Conservation (phyloP, 2,888 invertebrate species). For the Drosophila pegasa region DNA sequence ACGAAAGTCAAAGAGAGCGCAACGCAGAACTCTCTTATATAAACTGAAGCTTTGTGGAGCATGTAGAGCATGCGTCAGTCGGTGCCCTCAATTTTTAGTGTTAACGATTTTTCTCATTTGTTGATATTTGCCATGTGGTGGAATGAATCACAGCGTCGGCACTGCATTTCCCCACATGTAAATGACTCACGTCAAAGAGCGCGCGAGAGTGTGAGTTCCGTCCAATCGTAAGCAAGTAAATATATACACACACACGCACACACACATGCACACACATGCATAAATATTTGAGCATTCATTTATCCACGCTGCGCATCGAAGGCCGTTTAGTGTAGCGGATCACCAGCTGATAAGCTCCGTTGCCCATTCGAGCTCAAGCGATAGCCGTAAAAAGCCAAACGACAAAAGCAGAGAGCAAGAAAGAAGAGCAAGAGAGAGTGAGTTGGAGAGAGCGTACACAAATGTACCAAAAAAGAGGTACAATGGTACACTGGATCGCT, state of each 20-base stretch:
- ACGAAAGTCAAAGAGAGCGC: neutral
- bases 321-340: constrained; percentile 44
- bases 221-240: neutral
- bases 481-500: neutral
- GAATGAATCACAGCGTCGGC: constrained; percentile 38
- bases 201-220: constrained; percentile 18
- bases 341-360: constrained; percentile 47
- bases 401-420: constrained; percentile 8
- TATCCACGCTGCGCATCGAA: constrained; percentile 27
- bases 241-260: neutral
- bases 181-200: constrained; percentile 42
- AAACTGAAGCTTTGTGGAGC: too few relatives aligned
- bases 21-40: neutral
- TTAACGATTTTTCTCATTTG: constrained; percentile 8
- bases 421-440: neutral
- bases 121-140: constrained; percentile 9
- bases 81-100: neutral
- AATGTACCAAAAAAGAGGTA: constrained; percentile 7
- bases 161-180: constrained; percentile 45
- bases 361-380: constrained; percentile 33
- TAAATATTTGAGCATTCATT: constrained; percentile 28
- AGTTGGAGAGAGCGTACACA: neutral
- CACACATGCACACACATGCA: neutral
- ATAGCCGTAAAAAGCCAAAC: constrained; percentile 26
- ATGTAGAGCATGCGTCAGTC: constrained; percentile 17